These are phyloP conservation scores for Pogoniulus pusillus DNA, from an alignment of 2,797 vertebrate genomes.

Conservation along the genomic window DNA sequence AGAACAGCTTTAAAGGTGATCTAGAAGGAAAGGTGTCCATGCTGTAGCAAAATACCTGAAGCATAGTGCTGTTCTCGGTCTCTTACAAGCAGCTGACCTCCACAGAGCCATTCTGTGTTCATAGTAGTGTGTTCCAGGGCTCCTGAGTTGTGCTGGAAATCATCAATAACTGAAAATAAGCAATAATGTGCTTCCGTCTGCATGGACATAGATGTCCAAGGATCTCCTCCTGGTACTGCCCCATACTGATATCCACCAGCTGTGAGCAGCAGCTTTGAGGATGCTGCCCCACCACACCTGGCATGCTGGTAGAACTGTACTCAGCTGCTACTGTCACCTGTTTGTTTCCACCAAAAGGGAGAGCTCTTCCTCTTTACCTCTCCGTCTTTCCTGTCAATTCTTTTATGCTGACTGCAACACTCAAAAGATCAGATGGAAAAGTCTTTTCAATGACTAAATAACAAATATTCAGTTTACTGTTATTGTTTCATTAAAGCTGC, in stretches of 20 bases:
- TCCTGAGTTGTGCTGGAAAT: neutral
- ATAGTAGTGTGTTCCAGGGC: neutral
- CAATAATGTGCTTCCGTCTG: neutral
- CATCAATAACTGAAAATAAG: neutral
- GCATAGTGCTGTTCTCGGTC: rapidly evolving
- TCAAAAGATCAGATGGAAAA: neutral
- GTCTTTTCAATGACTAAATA: neutral
- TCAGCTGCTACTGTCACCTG: neutral
- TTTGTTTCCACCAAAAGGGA: neutral
- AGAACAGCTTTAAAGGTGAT: neutral
- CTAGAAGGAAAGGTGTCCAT: neutral
- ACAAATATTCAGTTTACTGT: neutral
- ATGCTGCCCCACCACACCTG: neutral
- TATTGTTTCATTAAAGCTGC: neutral
- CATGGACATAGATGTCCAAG: neutral
- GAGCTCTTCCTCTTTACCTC: neutral
- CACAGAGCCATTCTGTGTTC: rapidly evolving
- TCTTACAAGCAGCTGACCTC: neutral
- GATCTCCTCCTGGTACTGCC: neutral
- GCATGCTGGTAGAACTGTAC: neutral
- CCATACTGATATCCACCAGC: neutral
- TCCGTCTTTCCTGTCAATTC: neutral
- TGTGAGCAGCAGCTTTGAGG: too few relatives aligned
- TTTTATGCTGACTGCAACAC: neutral
- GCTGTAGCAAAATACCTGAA: neutral